Base-by-base conservation (phyloP, 2,113 vertebrate species). In the Myiozetetes cayanensis region DNA sequence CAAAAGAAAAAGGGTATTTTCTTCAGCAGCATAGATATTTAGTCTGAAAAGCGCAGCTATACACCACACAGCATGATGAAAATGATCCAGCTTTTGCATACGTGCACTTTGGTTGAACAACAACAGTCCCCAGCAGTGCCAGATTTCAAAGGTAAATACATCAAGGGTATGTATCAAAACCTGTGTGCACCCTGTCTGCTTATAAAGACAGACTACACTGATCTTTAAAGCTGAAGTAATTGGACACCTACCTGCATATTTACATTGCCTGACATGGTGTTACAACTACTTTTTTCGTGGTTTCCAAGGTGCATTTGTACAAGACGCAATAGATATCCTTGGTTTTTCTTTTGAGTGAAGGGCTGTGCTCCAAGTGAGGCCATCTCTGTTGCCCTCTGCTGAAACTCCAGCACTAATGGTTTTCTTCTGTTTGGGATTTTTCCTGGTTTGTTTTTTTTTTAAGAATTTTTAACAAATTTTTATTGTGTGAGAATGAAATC, bases 101-200 rank as follows among this genome's bases (percentile, higher is more conserved):
- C 37, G 3, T 59, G 72, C 31, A 21, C 80, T 96, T 72, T 23
- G 73, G 85, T 67, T 84, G 73, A 96, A 79, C 84, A 95, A 82
- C 81, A 92, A 49, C 52, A 92, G 85, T 79, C 84, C 78, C 90
- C 95, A 92, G n/a, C 89, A 53, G 94, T 21, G 92, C 90, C 55
- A 39, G 66, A 91, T 96, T 96, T 96, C 96, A 93, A 95, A 92
- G 92, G 84, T 94, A 88, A 92, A 85, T 95, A 82, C 70, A 93
- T 94, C 93, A 89, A 88, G 90, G 8, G 1, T 6, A 27, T 8
- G 5, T 85, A 93, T 88, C 86, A 81, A 92, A 96, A 93, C 80
- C 79, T 81, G 8, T 33, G 65, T 68, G 73, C 37, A 50, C 83
- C 43, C 68, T 90, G 47, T 93, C 92, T 96, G 92, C 92, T 80